A percentile compares a stretch with the other conserved stretches of the same genome.
Evolutionary conservation across 1,140 invertebrate genomes (phyloP).

Genomic region (Mizuhopecten yessoensis): DNA sequence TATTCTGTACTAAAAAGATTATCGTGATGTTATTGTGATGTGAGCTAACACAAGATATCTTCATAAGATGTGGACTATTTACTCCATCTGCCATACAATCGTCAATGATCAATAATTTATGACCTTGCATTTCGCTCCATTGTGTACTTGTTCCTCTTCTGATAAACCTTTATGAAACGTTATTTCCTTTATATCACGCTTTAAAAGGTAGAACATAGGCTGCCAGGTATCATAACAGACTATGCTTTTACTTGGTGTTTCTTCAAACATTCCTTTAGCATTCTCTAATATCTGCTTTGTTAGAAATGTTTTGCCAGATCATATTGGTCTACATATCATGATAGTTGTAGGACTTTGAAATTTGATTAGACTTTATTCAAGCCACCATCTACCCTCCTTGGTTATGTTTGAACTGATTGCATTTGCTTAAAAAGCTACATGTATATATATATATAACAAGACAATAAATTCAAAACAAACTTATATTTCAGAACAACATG

Average conservation of each 20-base stretch:
- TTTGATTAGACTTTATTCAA: background rate
- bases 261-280: background rate
- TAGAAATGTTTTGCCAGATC: constrained; percentile 24
- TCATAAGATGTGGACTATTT: constrained; percentile 8
- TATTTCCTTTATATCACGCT: constrained; percentile 43
- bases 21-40: constrained; percentile 47
- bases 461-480: no score
- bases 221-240: constrained; percentile 41
- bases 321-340: background rate
- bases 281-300: constrained; percentile 32
- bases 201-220: constrained; percentile 43
- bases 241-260: background rate
- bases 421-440: background rate
- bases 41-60: constrained; percentile 49
- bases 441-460: no score
- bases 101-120: no score
- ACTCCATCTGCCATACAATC: constrained; percentile 28
- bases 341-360: constrained; percentile 12
- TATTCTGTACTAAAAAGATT: constrained; percentile 53
- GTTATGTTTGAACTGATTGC: background rate
- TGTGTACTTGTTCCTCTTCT: background rate
- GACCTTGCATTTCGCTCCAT: constrained; percentile 25
- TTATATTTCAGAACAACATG: background rate
- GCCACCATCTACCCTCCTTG: no score
- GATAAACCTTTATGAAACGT: constrained; percentile 41